phyloP scores from a whole-genome alignment of 2,113 vertebrate species.

The Anseranas semipalmata region DNA sequence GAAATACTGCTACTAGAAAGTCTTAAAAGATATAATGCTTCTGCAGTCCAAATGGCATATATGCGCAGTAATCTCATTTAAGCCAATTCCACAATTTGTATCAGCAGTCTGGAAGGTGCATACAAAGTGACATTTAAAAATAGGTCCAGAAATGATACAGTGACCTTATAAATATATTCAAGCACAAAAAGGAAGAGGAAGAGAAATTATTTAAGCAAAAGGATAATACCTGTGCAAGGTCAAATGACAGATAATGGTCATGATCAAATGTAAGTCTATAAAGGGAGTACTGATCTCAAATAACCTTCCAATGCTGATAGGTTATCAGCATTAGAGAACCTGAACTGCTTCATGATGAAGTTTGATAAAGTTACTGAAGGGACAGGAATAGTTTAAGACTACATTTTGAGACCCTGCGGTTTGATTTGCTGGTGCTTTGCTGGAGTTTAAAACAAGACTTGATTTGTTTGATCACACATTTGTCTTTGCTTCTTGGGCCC shows the following conservation, averaged over 20 bases:
- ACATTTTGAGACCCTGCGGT: not conserved
- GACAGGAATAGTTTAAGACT: not conserved
- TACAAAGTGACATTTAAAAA: conserved; percentile 26
- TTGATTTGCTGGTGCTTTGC: not conserved
- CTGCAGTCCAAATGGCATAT: not conserved
- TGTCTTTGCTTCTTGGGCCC: not conserved
- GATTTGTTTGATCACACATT: not conserved
- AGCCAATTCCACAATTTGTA: not conserved
- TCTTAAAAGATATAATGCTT: not conserved
- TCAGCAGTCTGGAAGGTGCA: not conserved
- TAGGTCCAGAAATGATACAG: conserved; percentile 37
- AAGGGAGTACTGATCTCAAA: not conserved
- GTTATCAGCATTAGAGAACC: not conserved
- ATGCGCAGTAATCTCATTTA: not conserved
- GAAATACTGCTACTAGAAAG: not conserved
- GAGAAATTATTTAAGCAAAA: conserved; percentile 16
- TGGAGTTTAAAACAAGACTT: not conserved
- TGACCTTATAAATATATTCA: conserved; percentile 61
- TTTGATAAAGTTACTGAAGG: not conserved
- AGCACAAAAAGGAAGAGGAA: conserved; percentile 23
- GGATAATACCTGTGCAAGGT: not conserved
- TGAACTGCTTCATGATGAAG: not conserved
- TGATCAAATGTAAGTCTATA: not conserved
- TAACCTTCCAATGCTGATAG: not conserved
- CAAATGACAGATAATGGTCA: conserved; percentile 11